phyloP scores from a whole-genome alignment of 92 coral and sea anemone species.

The Zoanthus solanderi region DNA sequence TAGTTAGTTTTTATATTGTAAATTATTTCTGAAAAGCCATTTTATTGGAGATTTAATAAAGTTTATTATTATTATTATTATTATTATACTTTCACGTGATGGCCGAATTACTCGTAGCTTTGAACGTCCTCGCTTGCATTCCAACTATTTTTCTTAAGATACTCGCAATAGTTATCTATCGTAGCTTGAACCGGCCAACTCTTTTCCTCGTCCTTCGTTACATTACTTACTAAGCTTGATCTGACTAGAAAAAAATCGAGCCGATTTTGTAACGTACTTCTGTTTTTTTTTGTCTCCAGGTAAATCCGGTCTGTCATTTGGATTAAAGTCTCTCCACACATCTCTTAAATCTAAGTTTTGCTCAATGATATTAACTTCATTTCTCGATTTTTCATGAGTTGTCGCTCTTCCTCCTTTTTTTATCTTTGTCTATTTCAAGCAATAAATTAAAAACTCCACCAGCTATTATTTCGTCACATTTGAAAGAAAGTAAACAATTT shows the following conservation, averaged over 20 bases:
- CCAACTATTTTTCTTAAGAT: constrained; percentile 20
- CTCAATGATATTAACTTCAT: neutral
- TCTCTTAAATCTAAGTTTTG: constrained; percentile 4
- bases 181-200: neutral
- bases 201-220: constrained; percentile 13
- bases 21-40: too few relatives aligned
- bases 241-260: neutral
- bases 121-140: constrained; percentile 8
- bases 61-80: too few relatives aligned
- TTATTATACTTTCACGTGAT: constrained; percentile 16
- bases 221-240: neutral
- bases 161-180: constrained; percentile 15
- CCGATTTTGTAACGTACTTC: neutral
- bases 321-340: constrained; percentile 11
- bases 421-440: neutral
- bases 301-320: neutral
- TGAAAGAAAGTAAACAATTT: neutral
- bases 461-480: neutral
- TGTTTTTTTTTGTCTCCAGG: constrained; percentile 4
- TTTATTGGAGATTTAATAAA: too few relatives aligned
- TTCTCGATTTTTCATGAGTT: neutral
- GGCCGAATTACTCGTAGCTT: constrained; percentile 28
- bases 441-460: neutral
- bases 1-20: too few relatives aligned
- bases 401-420: neutral